Conservation (phyloP, 2,888 invertebrate genomes). For the Hanleya hanleyi region DNA sequence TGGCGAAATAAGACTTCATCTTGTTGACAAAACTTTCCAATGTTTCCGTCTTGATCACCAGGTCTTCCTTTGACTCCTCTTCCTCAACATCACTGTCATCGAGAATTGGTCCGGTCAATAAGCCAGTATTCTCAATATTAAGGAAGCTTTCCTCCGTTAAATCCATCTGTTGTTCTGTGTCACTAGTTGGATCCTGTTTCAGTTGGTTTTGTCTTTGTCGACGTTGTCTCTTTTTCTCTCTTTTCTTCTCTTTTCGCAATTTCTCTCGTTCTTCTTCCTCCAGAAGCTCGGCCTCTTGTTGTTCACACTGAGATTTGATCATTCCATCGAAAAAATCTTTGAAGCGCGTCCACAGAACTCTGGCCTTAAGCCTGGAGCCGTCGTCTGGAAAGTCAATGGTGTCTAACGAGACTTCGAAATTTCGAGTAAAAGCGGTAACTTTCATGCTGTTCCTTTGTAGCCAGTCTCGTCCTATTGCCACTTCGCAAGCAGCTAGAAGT, state of each 20-base stretch:
- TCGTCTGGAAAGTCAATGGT: conserved; percentile 20
- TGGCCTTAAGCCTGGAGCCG: conserved; percentile 16
- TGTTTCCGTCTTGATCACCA: neutral
- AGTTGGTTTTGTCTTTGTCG: conserved; percentile 31
- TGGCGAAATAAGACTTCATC: neutral
- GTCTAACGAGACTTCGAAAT: conserved; percentile 16
- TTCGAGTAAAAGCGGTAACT: conserved; percentile 13
- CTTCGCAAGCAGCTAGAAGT: conserved; percentile 48
- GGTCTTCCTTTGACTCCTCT: neutral
- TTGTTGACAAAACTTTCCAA: neutral
- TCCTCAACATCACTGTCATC: neutral
- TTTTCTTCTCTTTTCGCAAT: conserved; percentile 44
- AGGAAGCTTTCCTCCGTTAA: too few relatives aligned
- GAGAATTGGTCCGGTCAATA: too few relatives aligned
- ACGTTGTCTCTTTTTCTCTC: conserved; percentile 50
- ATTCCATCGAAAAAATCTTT: conserved; percentile 39
- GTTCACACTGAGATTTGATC: conserved; percentile 37
- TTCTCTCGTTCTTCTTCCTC: conserved; percentile 52
- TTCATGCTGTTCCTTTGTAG: conserved; percentile 47
- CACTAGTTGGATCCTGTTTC: conserved; percentile 12
- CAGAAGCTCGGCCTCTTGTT: conserved; percentile 48
- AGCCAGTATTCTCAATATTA: too few relatives aligned
- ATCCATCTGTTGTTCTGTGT: neutral
- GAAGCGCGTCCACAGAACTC: conserved; percentile 44
- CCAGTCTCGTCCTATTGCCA: conserved; percentile 51